Percentiles rank a stretch among this genome's conserved stretches.
Evolutionary conservation across 2,113 vertebrate species (phyloP).

Genomic region (Rattus rattus): DNA sequence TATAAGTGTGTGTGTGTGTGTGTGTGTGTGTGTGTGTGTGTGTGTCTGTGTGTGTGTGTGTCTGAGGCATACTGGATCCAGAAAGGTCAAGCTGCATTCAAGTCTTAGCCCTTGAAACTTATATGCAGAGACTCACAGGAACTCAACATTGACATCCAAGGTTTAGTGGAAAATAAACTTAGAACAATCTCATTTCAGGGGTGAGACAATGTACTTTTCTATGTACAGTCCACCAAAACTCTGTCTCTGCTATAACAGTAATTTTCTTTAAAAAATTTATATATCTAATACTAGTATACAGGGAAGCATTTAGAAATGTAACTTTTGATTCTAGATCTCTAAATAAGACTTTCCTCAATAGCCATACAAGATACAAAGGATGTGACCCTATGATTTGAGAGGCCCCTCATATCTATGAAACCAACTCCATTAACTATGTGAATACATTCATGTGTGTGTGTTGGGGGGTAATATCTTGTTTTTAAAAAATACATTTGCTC

Average conservation of each 20-base stretch:
- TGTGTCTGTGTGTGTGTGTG: neutral
- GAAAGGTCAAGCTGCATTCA: neutral
- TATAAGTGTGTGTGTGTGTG: neutral
- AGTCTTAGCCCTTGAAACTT: neutral
- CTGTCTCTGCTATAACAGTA: neutral
- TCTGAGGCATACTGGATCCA: neutral
- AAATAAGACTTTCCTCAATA: neutral
- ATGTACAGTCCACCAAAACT: neutral
- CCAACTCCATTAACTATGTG: accelerated
- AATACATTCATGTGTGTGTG: neutral
- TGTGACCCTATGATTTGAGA: neutral
- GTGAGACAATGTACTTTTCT: neutral
- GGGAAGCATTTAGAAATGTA: neutral
- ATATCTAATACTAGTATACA: neutral
- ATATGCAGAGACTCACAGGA: neutral
- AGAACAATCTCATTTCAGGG: neutral
- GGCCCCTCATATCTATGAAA: neutral
- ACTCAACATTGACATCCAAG: neutral
- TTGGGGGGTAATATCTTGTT: neutral
- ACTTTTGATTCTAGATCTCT: neutral
- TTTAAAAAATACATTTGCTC: neutral
- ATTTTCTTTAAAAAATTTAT: neutral
- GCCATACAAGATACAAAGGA: neutral
- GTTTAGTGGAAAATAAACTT: neutral
- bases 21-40: neutral